Percentiles rank a stretch among this genome's conserved stretches.
Evolutionary conservation across 2,888 invertebrate genomes (phyloP).

Genomic region (Rhopalosiphum nymphaeae): DNA sequence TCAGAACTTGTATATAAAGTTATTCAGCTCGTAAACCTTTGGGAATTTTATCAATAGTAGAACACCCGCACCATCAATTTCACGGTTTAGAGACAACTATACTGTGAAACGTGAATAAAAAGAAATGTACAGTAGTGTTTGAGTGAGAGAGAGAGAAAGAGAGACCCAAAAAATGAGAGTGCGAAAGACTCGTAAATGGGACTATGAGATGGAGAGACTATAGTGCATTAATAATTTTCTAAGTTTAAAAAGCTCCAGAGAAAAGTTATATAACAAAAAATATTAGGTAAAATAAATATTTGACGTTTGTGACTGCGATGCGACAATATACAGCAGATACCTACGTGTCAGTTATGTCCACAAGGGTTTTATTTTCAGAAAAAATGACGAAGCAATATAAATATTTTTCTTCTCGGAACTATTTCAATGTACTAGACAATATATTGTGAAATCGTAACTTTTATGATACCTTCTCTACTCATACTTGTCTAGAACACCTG

Average conservation of each 20-base stretch:
- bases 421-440: background rate
- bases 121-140: background rate
- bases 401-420: background rate
- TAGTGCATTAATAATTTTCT: slow-evolving; percentile 20
- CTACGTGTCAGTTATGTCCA: background rate
- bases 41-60: slow-evolving; percentile 41
- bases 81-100: slow-evolving; percentile 6
- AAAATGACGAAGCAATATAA: background rate
- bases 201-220: background rate
- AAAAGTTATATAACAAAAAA: slow-evolving; percentile 13
- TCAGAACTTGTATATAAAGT: slow-evolving; percentile 14
- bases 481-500: background rate
- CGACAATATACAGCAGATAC: background rate
- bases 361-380: background rate
- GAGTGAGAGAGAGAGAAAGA: background rate
- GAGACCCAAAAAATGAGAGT: background rate
- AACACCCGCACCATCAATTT: background rate
- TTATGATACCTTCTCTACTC: background rate
- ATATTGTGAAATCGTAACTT: background rate
- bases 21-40: slow-evolving; percentile 23
- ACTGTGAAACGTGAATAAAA: background rate
- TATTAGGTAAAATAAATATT: slow-evolving; percentile 41
- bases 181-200: background rate
- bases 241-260: slow-evolving; percentile 25
- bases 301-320: slow-evolving; percentile 19